These are phyloP conservation scores for Drosophila orosa DNA, from an alignment of 1,140 invertebrate species.

Conservation along the genomic window DNA sequence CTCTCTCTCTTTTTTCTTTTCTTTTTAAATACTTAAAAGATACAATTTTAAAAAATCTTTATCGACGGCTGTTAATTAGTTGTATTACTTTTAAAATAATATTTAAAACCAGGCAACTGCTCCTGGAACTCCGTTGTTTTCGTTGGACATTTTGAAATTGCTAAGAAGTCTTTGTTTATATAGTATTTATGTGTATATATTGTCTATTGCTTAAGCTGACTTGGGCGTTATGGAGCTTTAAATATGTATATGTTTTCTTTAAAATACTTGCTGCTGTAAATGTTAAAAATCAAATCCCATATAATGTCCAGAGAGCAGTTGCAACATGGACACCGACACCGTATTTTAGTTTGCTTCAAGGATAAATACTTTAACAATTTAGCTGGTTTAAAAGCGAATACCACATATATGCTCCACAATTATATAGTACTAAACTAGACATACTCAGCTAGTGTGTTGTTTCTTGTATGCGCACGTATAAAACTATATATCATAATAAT, in stretches of 20 bases:
- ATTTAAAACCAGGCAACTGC: constrained; percentile 53
- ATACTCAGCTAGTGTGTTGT: constrained; percentile 27
- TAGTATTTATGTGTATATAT: constrained; percentile 26
- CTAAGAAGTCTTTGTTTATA: constrained; percentile 30
- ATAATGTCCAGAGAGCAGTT: constrained; percentile 34
- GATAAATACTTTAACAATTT: constrained; percentile 58
- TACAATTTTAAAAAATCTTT: constrained; percentile 49
- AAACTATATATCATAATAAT: constrained; percentile 56
- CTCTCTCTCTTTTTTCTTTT: not conserved
- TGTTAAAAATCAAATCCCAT: constrained; percentile 21
- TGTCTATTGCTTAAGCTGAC: constrained; percentile 32
- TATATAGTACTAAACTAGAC: constrained; percentile 38
- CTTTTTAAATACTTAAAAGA: constrained; percentile 48
- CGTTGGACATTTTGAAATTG: constrained; percentile 8
- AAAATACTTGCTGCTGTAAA: constrained; percentile 19
- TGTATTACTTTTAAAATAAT: constrained; percentile 32
- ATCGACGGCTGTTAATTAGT: constrained; percentile 36
- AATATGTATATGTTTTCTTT: constrained; percentile 2
- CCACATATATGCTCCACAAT: constrained; percentile 57
- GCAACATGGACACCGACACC: constrained; percentile 67
- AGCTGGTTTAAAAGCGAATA: constrained; percentile 72
- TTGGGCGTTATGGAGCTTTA: constrained; percentile 23
- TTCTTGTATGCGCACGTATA: constrained; percentile 47
- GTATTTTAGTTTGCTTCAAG: constrained; percentile 18
- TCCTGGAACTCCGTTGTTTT: constrained; percentile 28